Base-by-base conservation (phyloP, 1,140 invertebrate species). In the Choristoneura fumiferana region DNA sequence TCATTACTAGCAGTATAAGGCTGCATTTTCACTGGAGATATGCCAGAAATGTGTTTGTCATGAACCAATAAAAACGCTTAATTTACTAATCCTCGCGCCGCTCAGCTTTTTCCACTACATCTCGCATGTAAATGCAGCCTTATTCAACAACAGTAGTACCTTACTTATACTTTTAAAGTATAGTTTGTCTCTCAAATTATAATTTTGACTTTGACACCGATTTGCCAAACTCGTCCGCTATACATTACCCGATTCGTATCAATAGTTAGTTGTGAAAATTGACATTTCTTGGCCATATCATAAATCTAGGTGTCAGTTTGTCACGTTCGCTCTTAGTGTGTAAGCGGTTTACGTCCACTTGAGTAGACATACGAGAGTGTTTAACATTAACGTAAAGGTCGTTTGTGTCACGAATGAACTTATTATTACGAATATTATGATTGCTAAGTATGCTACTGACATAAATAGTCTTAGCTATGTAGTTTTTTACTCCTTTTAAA, bases 181-280 rank as follows among this genome's bases (percentile, higher is more conserved):
- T 5, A 9, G 15, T 37, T 37, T 9, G 9, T 37, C n/a, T 37
- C 8, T 37, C n/a, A 12, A 39, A 12, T 12, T 12, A 39, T 12
- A 13, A 12, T 12, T 12, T 13, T n/a, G 4, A 39, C 10, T 13
- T 39, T 39, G 4, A 39, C 22, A 29, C 22, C 12, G 37, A 39
- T 12, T 39, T 12, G 12, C 0, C 37, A 4, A n/a, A 39, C 4
- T 1, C 10, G 13, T 10, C 10, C 6, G 15, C 15, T 45, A 15
- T 18, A n/a, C n/a, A 18, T 17, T 18, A n/a, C 9, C 35, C 9
- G 9, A 45, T 40, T 15, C 13, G 10, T 40, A 40, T 12, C 40
- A 29, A 49, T 49, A n/a, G 0, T n/a, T 8, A 49, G 43, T 45
- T 45, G 18, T 12, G 43, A 49, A 49, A 49, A 22, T 49, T 49